These are phyloP conservation scores for Neotoma lepida DNA, from an alignment of 2,113 vertebrate genomes.

Conservation along the genomic window DNA sequence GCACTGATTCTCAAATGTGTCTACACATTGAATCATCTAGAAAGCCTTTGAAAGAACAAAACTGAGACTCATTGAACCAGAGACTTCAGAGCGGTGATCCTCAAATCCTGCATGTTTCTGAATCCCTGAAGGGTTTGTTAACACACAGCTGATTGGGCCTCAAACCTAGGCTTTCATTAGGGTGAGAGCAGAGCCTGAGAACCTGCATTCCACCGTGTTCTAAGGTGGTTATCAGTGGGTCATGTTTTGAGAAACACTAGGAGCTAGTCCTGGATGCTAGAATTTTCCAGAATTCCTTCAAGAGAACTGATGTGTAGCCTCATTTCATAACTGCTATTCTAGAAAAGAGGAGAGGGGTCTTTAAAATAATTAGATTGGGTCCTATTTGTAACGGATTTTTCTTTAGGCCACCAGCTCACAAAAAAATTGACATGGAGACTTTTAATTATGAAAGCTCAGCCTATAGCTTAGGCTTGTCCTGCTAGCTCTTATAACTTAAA, in stretches of 20 bases:
- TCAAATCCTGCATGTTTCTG: not conserved
- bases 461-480: no score
- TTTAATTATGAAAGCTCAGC: no score
- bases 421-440: not conserved
- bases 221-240: not conserved
- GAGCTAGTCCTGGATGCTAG: not conserved
- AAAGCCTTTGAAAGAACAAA: not conserved
- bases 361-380: not conserved
- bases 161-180: not conserved
- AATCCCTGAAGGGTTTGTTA: not conserved
- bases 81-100: not conserved
- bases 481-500: not conserved
- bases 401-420: not conserved
- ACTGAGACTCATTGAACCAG: not conserved
- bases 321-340: not conserved
- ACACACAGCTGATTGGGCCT: not conserved
- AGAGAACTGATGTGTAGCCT: not conserved
- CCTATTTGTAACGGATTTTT: not conserved
- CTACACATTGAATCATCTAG: not conserved
- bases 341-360: not conserved
- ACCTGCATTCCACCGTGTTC: not conserved
- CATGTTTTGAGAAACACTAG: not conserved
- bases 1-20: not conserved
- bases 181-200: not conserved
- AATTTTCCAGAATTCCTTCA: constrained; percentile 3